A percentile compares a stretch with the other conserved stretches of the same genome.
Evolutionary conservation across 2,113 vertebrate species (phyloP).

Genomic region (Mirounga angustirostris): DNA sequence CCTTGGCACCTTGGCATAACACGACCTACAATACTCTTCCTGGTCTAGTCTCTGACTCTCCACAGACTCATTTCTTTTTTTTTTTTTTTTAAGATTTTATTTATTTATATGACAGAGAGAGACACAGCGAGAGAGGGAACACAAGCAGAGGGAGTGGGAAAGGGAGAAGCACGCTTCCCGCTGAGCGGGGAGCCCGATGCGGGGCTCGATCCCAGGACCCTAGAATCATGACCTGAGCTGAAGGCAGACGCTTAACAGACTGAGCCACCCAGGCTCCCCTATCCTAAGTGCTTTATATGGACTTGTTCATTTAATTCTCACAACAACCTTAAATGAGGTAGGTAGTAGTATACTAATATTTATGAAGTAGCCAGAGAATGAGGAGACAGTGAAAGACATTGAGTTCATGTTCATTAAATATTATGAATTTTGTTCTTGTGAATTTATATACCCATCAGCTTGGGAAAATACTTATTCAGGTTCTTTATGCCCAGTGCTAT

Average conservation of each 20-base stretch:
- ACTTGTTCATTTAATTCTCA: not conserved
- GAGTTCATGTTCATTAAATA: not conserved
- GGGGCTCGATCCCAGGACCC: not conserved
- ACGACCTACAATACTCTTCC: not conserved
- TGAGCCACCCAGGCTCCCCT: not conserved
- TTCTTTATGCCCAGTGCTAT: not conserved
- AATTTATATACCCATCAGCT: not conserved
- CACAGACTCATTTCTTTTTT: too few relatives aligned
- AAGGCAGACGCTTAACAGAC: not conserved
- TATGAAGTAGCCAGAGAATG: not conserved
- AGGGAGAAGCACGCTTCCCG: too few relatives aligned
- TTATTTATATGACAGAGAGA: too few relatives aligned
- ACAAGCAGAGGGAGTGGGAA: too few relatives aligned
- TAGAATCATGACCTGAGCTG: not conserved
- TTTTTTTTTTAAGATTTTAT: too few relatives aligned
- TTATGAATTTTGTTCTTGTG: constrained; percentile 13
- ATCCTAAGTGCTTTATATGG: not conserved
- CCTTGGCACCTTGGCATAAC: not conserved
- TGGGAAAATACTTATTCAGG: not conserved
- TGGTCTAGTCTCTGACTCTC: not conserved
- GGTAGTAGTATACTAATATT: not conserved
- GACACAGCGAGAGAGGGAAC: too few relatives aligned
- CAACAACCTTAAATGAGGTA: not conserved
- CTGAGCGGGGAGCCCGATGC: not conserved
- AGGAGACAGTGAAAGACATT: not conserved